Base-by-base conservation (phyloP, 2,888 invertebrate genomes). In the Polydrusus cervinus region DNA sequence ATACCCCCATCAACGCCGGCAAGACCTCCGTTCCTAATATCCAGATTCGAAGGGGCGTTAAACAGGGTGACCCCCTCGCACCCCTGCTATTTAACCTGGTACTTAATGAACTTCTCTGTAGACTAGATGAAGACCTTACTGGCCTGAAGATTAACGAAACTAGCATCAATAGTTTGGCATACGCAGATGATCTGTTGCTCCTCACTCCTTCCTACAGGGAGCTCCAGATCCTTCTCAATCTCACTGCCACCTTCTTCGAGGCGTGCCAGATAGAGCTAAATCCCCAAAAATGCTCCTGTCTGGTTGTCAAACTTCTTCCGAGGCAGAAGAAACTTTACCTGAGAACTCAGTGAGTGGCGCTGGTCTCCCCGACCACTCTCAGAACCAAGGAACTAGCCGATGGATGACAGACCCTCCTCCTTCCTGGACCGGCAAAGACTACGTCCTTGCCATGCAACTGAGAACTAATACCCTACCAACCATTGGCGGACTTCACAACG, bases 61-160 rank as follows among this genome's bases (percentile, higher is more conserved):
- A 85, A 10, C 88, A 88, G 78, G 87, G 87, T 0, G 86, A 87
- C 74, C 86, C 86, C 0, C 76, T 87, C 13, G 85, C 85, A 13
- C 82, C 82, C 0, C 0, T 81, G 0, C 69, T 82, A 0, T 82
- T 84, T 38, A 82, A 82, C 34, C 14, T 82, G 9, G 71, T 74
- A 0, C 34, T 71, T 13, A 73, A 76, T 30, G 73, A 76, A 25
- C 64, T 71, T 0, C 38, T 77, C 47, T 53, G 62, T 14, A 10
- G 18, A 6, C 43, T 76, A 0, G 69, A 68, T 55, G 14, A 25
- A 3, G 5, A 16, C 1, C 68, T 64, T 3, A 51, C 53, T 3
- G 76, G 76, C 0, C 11, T 73, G 18, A 10, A 61, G 9, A 13
- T 72, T 1, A 51, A 30, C 10, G 67, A 14, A 1, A 25, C 45